Conservation (phyloP, 2,797 vertebrate species). For the Ibycter americanus region DNA sequence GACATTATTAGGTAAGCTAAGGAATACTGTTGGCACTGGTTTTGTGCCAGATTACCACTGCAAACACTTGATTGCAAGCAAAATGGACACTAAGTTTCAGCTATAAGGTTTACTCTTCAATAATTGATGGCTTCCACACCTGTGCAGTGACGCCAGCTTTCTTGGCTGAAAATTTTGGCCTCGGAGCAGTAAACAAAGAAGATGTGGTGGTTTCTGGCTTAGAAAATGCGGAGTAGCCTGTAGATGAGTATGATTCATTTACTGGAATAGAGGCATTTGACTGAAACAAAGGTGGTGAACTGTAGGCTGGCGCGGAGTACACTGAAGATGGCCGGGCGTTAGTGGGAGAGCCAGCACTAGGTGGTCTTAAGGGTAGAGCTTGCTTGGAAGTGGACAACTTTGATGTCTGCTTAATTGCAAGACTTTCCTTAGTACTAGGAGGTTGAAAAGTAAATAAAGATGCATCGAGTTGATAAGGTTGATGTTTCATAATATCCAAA, state of each 20-base stretch:
- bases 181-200: slow-evolving; percentile 83
- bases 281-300: slow-evolving; percentile 79
- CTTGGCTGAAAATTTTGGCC: slow-evolving; percentile 96
- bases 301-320: slow-evolving; percentile 79
- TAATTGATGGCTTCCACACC: slow-evolving; percentile 93
- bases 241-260: slow-evolving; percentile 77
- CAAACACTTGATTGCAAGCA: slow-evolving; percentile 72
- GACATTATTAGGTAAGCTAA: slow-evolving; percentile 58
- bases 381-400: slow-evolving; percentile 76
- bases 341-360: slow-evolving; percentile 75
- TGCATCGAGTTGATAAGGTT: slow-evolving; percentile 93
- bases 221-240: slow-evolving; percentile 76
- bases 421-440: slow-evolving; percentile 78
- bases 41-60: slow-evolving; percentile 60
- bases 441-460: slow-evolving; percentile 95
- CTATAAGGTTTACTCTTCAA: slow-evolving; percentile 81
- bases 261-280: slow-evolving; percentile 73
- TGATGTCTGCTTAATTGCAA: slow-evolving; percentile 72
- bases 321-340: slow-evolving; percentile 74
- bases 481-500: slow-evolving; percentile 97
- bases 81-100: slow-evolving; percentile 67
- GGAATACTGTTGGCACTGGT: slow-evolving; percentile 46
- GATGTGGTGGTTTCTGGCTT: slow-evolving; percentile 81
- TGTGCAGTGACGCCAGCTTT: slow-evolving; percentile 87
- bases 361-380: slow-evolving; percentile 65